Evolutionary conservation across 2,888 invertebrate genomes (phyloP), one percentile per base, ranked within the genome.

Genomic region (Nymphalis polychloros): DNA sequence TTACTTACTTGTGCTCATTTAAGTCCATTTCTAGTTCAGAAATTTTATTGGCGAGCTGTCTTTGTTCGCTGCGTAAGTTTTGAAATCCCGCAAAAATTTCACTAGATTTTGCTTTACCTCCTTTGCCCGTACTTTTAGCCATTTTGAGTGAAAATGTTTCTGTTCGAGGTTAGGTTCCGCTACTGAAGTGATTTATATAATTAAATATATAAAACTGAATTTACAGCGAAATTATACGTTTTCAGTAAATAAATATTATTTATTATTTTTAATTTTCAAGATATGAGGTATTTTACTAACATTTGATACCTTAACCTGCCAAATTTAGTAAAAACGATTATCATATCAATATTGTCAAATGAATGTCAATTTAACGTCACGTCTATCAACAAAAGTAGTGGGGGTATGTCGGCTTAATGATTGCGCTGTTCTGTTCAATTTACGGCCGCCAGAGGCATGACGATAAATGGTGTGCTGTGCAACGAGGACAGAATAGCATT

Each of bases 1-100:
- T 49, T 19, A 86, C 93, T 93, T 93, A 99, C 98, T 97, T 98
- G 93, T 99, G 98, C 91, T 99, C 99, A 85, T 97, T 98, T 72
- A 97, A 94, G 88, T 99, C 99, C 94, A 96, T 95, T 93, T 98
- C 98, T 79, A 99, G 93, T 91, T 99, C 98, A 1, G 97, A 96
- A 72, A 98, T 94, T 94, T 98, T 98, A 78, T 95, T 95, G 41
- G 97, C 97, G 78, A 98, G 91, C 78, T 95, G 94, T 80, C 98
- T 94, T 89, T 99, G 99, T 83, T 98, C 98, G 77, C 94, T 95
- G 59, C 98, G 94, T 64, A 99, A 93, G 70, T 94, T 93, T 90
- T 98, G 97, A 91, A 99, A 98, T 68, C 96, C 97, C 61, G 95
- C 94, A 76, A 98, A 94, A 78, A 98, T 95, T 90, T 97, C 97